Percentiles rank a stretch among this genome's conserved stretches.
These are phyloP conservation scores for Eristalis tenax DNA, from an alignment of 2,888 invertebrate genomes.

Conservation along the genomic window DNA sequence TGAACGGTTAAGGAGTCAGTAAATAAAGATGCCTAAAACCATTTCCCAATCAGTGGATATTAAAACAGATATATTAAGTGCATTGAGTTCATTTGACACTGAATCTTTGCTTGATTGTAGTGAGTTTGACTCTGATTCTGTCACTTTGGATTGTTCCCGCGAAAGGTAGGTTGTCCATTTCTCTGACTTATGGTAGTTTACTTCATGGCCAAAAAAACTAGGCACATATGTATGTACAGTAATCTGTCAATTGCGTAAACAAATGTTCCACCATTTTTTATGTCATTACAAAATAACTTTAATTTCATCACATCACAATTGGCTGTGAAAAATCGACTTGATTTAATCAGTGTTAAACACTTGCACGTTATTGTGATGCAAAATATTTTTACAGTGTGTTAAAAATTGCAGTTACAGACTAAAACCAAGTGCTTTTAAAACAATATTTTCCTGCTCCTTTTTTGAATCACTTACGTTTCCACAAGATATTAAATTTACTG, in stretches of 20 bases:
- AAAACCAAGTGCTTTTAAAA: no score
- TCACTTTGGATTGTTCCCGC: conserved; percentile 82
- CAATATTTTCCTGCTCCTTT: no score
- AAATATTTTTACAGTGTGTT: no score
- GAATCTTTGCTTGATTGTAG: conserved; percentile 83
- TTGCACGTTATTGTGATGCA: no score
- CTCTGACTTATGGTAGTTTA: background rate
- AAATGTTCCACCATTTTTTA: no score
- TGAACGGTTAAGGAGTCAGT: background rate
- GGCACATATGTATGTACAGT: background rate
- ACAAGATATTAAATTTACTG: no score
- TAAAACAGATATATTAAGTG: conserved; percentile 80
- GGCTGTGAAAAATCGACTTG: no score
- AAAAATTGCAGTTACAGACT: no score
- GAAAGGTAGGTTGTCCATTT: conserved; percentile 80
- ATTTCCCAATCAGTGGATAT: conserved; percentile 36
- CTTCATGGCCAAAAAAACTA: background rate
- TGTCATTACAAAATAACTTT: no score
- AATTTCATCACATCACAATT: no score
- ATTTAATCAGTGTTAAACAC: no score
- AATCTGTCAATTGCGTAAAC: background rate
- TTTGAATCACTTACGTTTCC: no score
- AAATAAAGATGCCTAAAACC: conserved; percentile 50
- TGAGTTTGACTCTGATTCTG: conserved; percentile 83
- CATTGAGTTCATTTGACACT: conserved; percentile 82